Evolutionary conservation across 1,140 invertebrate species (phyloP), one percentile per base, ranked within the genome.

Genomic region (Choristoneura fumiferana): DNA sequence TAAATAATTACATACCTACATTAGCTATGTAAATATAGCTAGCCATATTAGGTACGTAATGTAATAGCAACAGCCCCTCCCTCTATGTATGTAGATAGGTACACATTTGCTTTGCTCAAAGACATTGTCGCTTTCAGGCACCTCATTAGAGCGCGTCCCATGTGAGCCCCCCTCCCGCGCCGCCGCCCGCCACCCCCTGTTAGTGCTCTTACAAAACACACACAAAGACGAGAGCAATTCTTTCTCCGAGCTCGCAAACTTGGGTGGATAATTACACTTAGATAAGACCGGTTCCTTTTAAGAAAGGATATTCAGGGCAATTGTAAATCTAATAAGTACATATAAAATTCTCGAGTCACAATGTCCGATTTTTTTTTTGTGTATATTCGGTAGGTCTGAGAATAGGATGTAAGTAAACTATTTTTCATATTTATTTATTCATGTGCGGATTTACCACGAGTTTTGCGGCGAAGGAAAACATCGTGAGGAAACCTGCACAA

Each of bases 61-160:
- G 71, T 71, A 71, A 67, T 65, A 75, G 71, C 64, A 77, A 69
- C 63, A 65, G 67, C 75, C 67, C 74, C 71, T 62, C 75, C 43
- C 76, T 77, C 76, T 65, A 57, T 56, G 60, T 85, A 87, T 83
- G 80, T 87, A 87, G 84, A 85, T 87, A 85, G 71, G 74, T 83
- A 87, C 80, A 85, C 84, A 78, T 85, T 87, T 83, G 84, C 78
- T 85, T 84, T 84, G 78, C 82, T 84, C 78, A 86, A 84, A 88
- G 85, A 86, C 85, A 88, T 88, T 88, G 85, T 88, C 85, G 83
- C 85, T 88, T 88, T 86, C 83, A 86, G 83, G 82, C 84, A 87
- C 83, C 82, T 87, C 84, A 87, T 87, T 87, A 87, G 83, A 84
- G 84, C 76, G 76, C 81, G 83, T 87, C 83, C 84, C 84, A 83